Conservation (phyloP, 2,888 invertebrate genomes). For the Apomyelois bistriatella region DNA sequence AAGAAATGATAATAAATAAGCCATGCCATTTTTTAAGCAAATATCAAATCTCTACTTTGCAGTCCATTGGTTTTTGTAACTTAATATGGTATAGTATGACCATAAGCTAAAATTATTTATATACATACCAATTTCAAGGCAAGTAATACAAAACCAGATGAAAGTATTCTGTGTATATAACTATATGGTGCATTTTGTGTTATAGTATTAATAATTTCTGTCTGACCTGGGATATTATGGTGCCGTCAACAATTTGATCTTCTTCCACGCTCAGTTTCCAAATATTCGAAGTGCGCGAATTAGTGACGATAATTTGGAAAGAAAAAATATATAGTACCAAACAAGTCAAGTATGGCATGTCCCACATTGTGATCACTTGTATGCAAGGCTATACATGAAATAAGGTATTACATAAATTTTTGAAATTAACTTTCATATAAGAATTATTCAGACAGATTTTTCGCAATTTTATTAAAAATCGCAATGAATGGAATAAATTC, state of each 20-base stretch:
- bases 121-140: slow-evolving; percentile 33
- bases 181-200: slow-evolving; percentile 44
- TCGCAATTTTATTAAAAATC: slow-evolving; percentile 34
- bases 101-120: background rate
- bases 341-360: slow-evolving; percentile 80
- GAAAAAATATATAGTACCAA: slow-evolving; percentile 85
- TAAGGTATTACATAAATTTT: slow-evolving; percentile 32
- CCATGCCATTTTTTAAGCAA: too few species aligned
- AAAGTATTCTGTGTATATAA: slow-evolving; percentile 35
- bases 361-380: slow-evolving; percentile 70
- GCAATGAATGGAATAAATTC: slow-evolving; percentile 46
- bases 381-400: slow-evolving; percentile 53
- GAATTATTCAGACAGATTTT: slow-evolving; percentile 33
- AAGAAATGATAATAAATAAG: too few species aligned
- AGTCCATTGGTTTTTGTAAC: background rate
- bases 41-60: background rate
- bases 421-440: slow-evolving; percentile 42
- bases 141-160: slow-evolving; percentile 25
- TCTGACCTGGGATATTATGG: slow-evolving; percentile 77
- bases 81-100: background rate
- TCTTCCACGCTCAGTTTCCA: slow-evolving; percentile 90
- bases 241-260: slow-evolving; percentile 86
- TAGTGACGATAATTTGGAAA: slow-evolving; percentile 85
- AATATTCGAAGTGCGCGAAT: slow-evolving; percentile 89
- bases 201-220: slow-evolving; percentile 30